Evolutionary conservation across 2,888 invertebrate genomes (phyloP).

Genomic region (Drosophila tanythrix): DNA sequence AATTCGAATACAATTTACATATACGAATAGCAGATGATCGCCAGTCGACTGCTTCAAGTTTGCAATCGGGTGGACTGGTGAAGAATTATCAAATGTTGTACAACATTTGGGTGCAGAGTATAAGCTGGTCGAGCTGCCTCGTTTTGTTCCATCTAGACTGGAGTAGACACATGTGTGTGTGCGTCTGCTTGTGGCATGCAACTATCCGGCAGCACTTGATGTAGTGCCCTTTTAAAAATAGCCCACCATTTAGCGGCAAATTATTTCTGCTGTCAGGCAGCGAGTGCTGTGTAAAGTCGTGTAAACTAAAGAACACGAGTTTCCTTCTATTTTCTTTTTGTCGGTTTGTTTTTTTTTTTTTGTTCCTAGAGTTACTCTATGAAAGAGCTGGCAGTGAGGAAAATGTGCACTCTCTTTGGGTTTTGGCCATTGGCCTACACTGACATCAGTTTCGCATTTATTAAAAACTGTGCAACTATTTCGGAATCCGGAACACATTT

Average conservation of each 20-base stretch:
- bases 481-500: constrained; percentile 11
- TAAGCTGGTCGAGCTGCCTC: background rate
- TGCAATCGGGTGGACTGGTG: background rate
- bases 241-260: constrained; percentile 63
- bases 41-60: constrained; percentile 6
- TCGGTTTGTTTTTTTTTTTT: background rate
- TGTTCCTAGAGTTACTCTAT: background rate
- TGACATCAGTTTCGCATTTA: constrained; percentile 29
- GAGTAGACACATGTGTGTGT: constrained; percentile 5
- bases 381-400: constrained; percentile 1
- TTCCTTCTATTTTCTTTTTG: constrained; percentile 6
- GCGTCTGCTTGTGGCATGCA: constrained; percentile 48
- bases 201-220: constrained; percentile 56
- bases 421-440: constrained; percentile 21
- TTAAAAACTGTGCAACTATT: constrained; percentile 8
- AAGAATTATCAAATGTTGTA: background rate
- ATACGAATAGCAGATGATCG: background rate
- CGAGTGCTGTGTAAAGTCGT: constrained; percentile 56
- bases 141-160: constrained; percentile 3
- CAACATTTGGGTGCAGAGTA: background rate
- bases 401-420: constrained; percentile 12
- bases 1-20: background rate
- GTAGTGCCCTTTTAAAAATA: constrained; percentile 61
- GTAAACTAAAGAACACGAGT: constrained; percentile 24
- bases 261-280: constrained; percentile 60